Evolutionary conservation across 2,888 invertebrate genomes (phyloP).

Genomic region (Archips xylosteana): DNA sequence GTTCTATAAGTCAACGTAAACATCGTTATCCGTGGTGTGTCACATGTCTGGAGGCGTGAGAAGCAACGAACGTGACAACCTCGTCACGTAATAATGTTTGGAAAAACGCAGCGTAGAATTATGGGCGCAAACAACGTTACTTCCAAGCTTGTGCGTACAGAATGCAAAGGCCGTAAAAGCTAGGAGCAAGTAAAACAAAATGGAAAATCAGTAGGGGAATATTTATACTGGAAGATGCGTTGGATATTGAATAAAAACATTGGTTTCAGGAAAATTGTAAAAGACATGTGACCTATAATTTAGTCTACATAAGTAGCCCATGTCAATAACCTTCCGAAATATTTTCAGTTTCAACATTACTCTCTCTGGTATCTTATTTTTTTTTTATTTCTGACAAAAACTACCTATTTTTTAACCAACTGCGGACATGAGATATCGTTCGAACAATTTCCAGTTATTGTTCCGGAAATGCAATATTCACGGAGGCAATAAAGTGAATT

Average conservation of each 20-base stretch:
- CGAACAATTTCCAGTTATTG: not conserved
- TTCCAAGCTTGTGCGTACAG: not conserved
- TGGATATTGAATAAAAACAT: no score
- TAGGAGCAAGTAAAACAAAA: not conserved
- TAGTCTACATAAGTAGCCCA: no score
- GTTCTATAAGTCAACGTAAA: not conserved
- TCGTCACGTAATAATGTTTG: slow-evolving; percentile 15
- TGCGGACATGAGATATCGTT: no score
- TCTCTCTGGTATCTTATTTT: no score
- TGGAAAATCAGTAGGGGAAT: no score
- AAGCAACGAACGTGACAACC: slow-evolving; percentile 7
- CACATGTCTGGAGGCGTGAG: slow-evolving; percentile 6
- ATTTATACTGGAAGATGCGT: no score
- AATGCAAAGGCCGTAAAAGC: not conserved
- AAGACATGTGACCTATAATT: no score
- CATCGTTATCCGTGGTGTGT: not conserved
- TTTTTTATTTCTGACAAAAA: no score
- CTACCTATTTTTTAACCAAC: no score
- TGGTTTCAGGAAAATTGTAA: no score
- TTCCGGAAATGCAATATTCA: not conserved
- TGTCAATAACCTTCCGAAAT: no score
- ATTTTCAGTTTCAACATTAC: no score
- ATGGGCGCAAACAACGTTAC: not conserved
- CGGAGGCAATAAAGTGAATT: not conserved
- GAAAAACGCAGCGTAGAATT: slow-evolving; percentile 15